Evolutionary conservation across 2,113 vertebrate species (phyloP).

Genomic region (Peromyscus polionotus): DNA sequence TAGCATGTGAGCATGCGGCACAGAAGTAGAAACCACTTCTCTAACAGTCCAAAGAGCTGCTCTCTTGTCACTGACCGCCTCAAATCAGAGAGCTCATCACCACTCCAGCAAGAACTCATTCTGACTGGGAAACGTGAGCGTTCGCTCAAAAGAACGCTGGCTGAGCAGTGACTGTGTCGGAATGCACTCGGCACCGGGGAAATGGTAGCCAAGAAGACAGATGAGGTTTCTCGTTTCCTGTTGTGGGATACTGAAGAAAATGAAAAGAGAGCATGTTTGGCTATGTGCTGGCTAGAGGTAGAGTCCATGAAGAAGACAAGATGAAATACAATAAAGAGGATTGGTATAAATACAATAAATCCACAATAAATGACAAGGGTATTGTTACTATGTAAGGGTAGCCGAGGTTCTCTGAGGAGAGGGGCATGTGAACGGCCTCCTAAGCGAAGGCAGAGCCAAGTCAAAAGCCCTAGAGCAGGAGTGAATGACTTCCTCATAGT

Average conservation of each 20-base stretch:
- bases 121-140: not conserved
- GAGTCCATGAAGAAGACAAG: constrained; percentile 19
- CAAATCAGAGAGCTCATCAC: not conserved
- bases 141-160: constrained; percentile 7
- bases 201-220: not conserved
- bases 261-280: not conserved
- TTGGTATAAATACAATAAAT: not conserved
- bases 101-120: not conserved
- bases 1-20: not conserved
- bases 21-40: not conserved
- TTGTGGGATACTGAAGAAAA: not conserved
- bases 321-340: not conserved
- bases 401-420: not conserved
- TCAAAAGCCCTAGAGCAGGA: not conserved
- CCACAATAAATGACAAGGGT: not conserved
- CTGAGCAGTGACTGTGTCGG: not conserved
- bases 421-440: not conserved
- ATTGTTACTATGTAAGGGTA: not conserved
- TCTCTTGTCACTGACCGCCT: not conserved
- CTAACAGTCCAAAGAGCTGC: not conserved
- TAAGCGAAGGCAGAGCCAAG: not conserved
- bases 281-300: not conserved
- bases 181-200: not conserved
- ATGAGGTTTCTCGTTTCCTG: not conserved
- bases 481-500: not conserved